Conservation (phyloP, 2,797 vertebrate species). For the Etheostoma perlongum region DNA sequence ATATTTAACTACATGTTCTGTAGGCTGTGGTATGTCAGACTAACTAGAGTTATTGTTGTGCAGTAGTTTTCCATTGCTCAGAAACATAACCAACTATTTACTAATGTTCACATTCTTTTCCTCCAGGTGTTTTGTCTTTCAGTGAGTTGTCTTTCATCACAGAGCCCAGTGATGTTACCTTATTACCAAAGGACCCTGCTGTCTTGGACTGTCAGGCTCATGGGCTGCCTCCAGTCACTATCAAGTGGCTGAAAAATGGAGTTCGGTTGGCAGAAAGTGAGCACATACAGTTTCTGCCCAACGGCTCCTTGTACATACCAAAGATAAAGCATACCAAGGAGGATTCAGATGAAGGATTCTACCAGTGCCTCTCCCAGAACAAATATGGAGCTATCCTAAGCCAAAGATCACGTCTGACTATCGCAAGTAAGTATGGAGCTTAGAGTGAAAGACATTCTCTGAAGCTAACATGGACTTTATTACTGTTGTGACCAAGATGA, state of each 20-base stretch:
- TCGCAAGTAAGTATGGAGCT: slow-evolving; percentile 91
- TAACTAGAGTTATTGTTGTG: background rate
- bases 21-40: background rate
- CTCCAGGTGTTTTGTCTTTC: slow-evolving; percentile 89
- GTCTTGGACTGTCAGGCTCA: slow-evolving; percentile 93
- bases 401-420: slow-evolving; percentile 93
- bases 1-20: background rate
- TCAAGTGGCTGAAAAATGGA: slow-evolving; percentile 95
- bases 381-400: slow-evolving; percentile 96
- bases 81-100: background rate
- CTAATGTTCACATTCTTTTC: slow-evolving; percentile 17
- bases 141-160: slow-evolving; percentile 94
- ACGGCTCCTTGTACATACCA: slow-evolving; percentile 93
- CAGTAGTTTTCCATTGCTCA: background rate
- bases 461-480: background rate
- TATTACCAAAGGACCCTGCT: slow-evolving; percentile 86
- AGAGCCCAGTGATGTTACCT: slow-evolving; percentile 91
- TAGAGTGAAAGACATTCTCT: slow-evolving; percentile 3
- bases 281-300: slow-evolving; percentile 88
- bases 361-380: slow-evolving; percentile 96
- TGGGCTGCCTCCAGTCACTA: slow-evolving; percentile 91
- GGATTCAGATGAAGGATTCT: slow-evolving; percentile 93
- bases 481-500: background rate
- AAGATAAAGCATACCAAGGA: slow-evolving; percentile 87
- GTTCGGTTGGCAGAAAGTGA: slow-evolving; percentile 87